Evolutionary conservation across 1,140 invertebrate species (phyloP).

Genomic region (Ganaspis sp.): DNA sequence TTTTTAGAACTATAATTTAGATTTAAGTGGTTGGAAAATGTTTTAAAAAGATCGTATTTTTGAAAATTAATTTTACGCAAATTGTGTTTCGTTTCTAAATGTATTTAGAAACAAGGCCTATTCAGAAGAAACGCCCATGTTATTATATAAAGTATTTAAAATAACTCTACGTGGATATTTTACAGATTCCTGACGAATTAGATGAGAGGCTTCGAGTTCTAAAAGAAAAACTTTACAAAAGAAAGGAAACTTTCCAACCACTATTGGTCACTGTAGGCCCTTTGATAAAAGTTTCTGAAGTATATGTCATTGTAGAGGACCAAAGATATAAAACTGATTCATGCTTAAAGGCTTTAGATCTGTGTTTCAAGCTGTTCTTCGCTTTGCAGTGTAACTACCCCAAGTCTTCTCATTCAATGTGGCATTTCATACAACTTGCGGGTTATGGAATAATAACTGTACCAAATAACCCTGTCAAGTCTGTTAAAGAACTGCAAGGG

Average conservation of each 20-base stretch:
- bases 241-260: neutral
- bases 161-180: neutral
- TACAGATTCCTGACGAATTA: neutral
- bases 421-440: neutral
- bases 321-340: neutral
- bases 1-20: no score
- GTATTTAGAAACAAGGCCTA: no score
- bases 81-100: no score
- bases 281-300: neutral
- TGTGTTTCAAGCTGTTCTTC: neutral
- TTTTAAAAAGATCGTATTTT: no score
- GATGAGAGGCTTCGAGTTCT: neutral
- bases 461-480: neutral
- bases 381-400: neutral
- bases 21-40: no score
- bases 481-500: neutral
- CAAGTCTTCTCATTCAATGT: neutral
- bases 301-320: neutral
- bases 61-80: no score
- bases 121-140: no score
- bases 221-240: neutral
- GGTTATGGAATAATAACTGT: neutral
- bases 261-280: neutral
- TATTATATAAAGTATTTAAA: no score
- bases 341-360: neutral